phyloP scores from a whole-genome alignment of 2,888 invertebrate species.

The Xanthia togata region DNA sequence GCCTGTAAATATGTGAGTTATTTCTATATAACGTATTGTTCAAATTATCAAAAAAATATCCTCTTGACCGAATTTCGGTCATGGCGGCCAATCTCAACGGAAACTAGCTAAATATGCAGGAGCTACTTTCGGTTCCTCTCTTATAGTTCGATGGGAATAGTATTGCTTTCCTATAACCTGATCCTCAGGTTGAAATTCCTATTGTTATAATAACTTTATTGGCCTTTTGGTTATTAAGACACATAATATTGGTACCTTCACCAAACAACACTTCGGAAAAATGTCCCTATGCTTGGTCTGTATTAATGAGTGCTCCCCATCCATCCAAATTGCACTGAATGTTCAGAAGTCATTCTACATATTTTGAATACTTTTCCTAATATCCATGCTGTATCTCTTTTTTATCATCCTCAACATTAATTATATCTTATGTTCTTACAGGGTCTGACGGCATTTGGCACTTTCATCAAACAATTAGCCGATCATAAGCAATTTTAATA shows the following conservation, averaged over 20 bases:
- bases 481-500: background rate
- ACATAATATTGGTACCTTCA: background rate
- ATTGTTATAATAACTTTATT: background rate
- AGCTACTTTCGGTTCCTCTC: no score
- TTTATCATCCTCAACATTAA: background rate
- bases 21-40: background rate
- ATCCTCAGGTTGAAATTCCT: background rate
- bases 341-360: no score
- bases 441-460: constrained; percentile 3
- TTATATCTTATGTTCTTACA: constrained; percentile 17
- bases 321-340: no score
- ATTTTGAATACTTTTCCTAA: background rate
- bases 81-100: background rate
- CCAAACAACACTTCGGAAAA: background rate
- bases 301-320: background rate
- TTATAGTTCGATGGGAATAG: background rate
- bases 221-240: background rate
- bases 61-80: background rate
- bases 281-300: background rate
- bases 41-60: background rate
- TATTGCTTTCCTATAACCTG: background rate
- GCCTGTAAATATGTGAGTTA: constrained; percentile 31
- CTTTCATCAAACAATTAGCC: background rate
- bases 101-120: background rate
- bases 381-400: background rate